Percentiles rank a stretch among this genome's conserved stretches.
These are phyloP conservation scores for Actinia tenebrosa DNA, from an alignment of 64 coral and sea anemone genomes.

Conservation along the genomic window DNA sequence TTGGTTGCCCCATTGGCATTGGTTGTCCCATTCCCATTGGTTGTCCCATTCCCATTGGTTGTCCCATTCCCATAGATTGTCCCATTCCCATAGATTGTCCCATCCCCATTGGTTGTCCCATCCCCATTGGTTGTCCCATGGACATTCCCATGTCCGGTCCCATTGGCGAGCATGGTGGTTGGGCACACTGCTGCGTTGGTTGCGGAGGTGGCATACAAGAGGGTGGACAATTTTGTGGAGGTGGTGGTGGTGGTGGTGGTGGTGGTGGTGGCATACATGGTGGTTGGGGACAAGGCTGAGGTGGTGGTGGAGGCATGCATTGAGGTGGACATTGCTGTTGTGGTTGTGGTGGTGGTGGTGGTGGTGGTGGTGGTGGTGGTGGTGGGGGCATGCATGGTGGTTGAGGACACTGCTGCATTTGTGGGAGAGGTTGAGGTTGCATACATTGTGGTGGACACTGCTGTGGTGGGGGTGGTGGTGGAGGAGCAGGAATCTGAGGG, in stretches of 20 bases:
- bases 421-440: background rate
- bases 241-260: background rate
- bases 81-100: background rate
- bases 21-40: background rate
- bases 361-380: background rate
- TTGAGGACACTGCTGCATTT: background rate
- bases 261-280: constrained; percentile 10
- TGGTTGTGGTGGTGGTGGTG: background rate
- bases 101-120: background rate
- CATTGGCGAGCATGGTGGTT: constrained; percentile 17
- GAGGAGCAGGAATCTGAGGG: constrained; percentile 13
- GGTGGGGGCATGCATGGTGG: constrained; percentile 17
- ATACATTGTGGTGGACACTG: constrained; percentile 18
- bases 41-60: background rate
- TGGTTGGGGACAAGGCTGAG: background rate
- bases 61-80: constrained; percentile 12
- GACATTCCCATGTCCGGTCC: background rate
- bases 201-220: background rate
- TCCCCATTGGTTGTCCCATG: constrained; percentile 2
- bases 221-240: background rate
- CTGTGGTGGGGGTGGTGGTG: constrained; percentile 10
- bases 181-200: background rate
- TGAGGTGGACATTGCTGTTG: background rate
- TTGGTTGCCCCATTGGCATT: background rate
- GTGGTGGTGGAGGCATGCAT: background rate